These are phyloP conservation scores for Onychomys arenicola DNA, from an alignment of 2,797 vertebrate genomes.

Conservation along the genomic window DNA sequence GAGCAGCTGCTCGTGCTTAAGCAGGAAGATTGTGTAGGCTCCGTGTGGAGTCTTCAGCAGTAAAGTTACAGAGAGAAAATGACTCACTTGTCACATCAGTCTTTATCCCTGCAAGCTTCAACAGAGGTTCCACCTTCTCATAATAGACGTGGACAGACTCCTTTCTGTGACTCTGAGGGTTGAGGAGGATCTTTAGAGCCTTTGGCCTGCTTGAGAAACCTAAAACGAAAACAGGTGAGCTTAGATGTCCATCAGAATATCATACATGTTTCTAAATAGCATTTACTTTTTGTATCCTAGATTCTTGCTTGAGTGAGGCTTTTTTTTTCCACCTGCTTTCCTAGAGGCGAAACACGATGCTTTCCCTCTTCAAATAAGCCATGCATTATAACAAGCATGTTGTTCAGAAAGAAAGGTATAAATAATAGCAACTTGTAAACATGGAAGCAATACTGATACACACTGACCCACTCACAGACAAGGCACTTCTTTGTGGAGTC, in stretches of 20 bases:
- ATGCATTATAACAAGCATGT: not conserved
- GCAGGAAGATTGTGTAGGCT: slow-evolving; percentile 51
- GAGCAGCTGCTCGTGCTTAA: not conserved
- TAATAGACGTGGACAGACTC: slow-evolving; percentile 93
- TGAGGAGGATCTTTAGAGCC: slow-evolving; percentile 95
- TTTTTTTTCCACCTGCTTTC: slow-evolving; percentile 29
- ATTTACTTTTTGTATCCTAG: slow-evolving; percentile 34
- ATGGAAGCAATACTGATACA: not conserved
- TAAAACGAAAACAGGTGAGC: slow-evolving; percentile 77
- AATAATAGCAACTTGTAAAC: not conserved
- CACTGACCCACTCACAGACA: slow-evolving; percentile 25
- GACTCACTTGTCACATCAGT: slow-evolving; percentile 92
- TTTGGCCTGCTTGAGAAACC: slow-evolving; percentile 92
- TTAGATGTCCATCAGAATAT: slow-evolving; percentile 10
- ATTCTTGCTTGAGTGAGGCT: not conserved
- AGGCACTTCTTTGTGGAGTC: slow-evolving; percentile 16
- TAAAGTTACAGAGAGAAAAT: slow-evolving; percentile 76
- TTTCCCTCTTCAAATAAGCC: slow-evolving; percentile 10
- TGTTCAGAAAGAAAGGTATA: not conserved
- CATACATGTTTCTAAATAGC: not conserved
- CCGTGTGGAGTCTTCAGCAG: slow-evolving; percentile 8
- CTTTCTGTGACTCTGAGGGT: slow-evolving; percentile 95
- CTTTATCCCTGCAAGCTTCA: slow-evolving; percentile 94
- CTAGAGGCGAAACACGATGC: not conserved
- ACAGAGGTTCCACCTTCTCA: slow-evolving; percentile 94